Conservation (phyloP, 1,140 invertebrate genomes). For the Drosophila repleta region DNA sequence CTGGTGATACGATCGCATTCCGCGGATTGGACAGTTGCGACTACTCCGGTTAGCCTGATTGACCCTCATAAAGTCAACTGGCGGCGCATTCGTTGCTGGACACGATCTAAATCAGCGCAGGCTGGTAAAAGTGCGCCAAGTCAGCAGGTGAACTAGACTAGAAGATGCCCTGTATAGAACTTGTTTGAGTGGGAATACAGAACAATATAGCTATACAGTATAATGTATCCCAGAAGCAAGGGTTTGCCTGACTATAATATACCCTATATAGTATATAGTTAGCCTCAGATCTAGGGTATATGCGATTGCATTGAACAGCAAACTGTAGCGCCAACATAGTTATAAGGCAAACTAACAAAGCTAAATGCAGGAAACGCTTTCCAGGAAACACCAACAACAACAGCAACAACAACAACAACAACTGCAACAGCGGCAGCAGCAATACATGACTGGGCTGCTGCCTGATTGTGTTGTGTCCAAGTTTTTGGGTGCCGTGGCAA, state of each 20-base stretch:
- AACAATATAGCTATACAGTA: too few species aligned
- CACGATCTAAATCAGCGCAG: conserved; percentile 66
- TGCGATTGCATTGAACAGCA: conserved; percentile 26
- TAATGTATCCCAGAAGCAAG: too few species aligned
- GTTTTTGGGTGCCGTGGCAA: conserved; percentile 61
- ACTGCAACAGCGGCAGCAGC: not conserved
- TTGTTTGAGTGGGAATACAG: too few species aligned
- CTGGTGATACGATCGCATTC: conserved; percentile 35
- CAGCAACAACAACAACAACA: conserved; percentile 25
- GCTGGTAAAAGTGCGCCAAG: not conserved
- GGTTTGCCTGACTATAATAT: too few species aligned
- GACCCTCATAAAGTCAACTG: conserved; percentile 78
- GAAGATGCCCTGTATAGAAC: not conserved
- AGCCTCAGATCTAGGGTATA: not conserved
- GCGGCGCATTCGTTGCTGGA: conserved; percentile 39
- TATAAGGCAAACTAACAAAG: conserved; percentile 53
- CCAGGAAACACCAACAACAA: conserved; percentile 67
- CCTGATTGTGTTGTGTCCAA: conserved; percentile 77
- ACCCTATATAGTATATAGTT: too few species aligned
- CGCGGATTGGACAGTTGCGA: conserved; percentile 10
- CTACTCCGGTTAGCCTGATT: conserved; percentile 57
- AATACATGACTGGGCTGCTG: conserved; percentile 36
- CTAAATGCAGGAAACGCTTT: conserved; percentile 79
- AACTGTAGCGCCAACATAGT: conserved; percentile 56
- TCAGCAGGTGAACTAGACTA: not conserved